Evolutionary conservation across 1,140 invertebrate species (phyloP), one percentile per base, ranked within the genome.

Genomic region (Dendrolimus punctatus): DNA sequence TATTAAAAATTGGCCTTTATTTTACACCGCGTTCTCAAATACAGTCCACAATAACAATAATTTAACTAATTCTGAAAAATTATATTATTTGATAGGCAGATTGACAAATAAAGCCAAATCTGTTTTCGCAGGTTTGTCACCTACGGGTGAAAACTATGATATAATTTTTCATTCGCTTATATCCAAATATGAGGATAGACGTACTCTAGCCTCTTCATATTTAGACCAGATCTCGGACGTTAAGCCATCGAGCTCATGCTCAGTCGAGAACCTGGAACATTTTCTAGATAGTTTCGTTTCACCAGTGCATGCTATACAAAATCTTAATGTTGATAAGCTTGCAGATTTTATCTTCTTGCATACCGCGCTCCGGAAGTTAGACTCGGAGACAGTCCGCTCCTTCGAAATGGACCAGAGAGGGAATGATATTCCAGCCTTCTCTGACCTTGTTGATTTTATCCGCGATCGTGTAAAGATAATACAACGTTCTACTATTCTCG

Each of bases 381-480:
- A 49, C 8, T 36, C 6, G 6, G 49, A 55, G 6, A 55, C 53
- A 4, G 10, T 40, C 8, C 58, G 58, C 8, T 48, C 53, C 8
- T 55, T 55, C 40, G 57, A 59, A 53, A 40, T 53, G 40, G 39
- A 43, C 7, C 46, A 51, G 41, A 47, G 51, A 36, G 44, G 47
- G 6, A 23, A 39, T n/a, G 43, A 43, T 6, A 45, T 50, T 9
- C 41, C 47, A 37, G 40, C 41, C 5, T 59, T 50, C 54, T 40
- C 53, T 6, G 44, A 50, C 45, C 54, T 59, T 54, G n/a, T 54
- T 40, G 37, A 7, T 23, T 58, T 50, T 53, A 36, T 58, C 37
- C 57, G 51, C n/a, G 51, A 58, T n/a, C 51, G 51, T 23, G 46
- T 54, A 41, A 54, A 59, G 42, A 51, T 54, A 47, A 54, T 55